phyloP scores from a whole-genome alignment of 2,113 vertebrate species.

The Ovis aries region DNA sequence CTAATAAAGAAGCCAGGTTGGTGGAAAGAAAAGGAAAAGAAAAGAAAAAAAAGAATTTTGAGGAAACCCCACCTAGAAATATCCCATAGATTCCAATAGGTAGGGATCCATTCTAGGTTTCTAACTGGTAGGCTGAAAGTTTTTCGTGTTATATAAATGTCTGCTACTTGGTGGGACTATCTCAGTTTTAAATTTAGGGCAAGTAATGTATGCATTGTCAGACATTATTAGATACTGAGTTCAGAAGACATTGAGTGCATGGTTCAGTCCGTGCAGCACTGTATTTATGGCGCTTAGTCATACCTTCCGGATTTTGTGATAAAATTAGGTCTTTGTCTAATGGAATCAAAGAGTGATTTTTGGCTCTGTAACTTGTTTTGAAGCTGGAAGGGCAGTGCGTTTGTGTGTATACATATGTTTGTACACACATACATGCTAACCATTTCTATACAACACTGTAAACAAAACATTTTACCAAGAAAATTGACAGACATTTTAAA shows the following conservation, averaged over 20 bases:
- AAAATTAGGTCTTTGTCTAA: neutral
- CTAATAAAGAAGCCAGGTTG: neutral
- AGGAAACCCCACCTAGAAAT: neutral
- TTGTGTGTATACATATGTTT: slow-evolving; percentile 17
- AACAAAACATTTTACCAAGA: slow-evolving; percentile 50
- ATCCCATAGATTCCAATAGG: neutral
- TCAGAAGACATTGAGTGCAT: neutral
- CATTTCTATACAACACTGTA: neutral
- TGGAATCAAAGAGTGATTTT: neutral
- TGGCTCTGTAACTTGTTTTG: neutral
- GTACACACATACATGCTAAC: neutral
- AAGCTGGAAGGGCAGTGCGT: neutral
- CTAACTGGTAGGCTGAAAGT: neutral
- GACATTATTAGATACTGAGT: neutral
- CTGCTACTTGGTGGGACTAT: neutral
- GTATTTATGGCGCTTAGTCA: neutral
- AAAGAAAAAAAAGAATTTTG: neutral
- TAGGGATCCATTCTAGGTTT: neutral
- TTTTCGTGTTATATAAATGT: neutral
- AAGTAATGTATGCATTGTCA: neutral
- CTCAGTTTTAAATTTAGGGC: slow-evolving; percentile 12
- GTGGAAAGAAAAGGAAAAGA: neutral
- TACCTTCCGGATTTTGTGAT: neutral
- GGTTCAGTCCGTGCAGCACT: neutral
- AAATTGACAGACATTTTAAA: slow-evolving; percentile 24